These are phyloP conservation scores for Sinocyclocheilus maitianheensis DNA, from an alignment of 2,113 vertebrate genomes.

Conservation along the genomic window DNA sequence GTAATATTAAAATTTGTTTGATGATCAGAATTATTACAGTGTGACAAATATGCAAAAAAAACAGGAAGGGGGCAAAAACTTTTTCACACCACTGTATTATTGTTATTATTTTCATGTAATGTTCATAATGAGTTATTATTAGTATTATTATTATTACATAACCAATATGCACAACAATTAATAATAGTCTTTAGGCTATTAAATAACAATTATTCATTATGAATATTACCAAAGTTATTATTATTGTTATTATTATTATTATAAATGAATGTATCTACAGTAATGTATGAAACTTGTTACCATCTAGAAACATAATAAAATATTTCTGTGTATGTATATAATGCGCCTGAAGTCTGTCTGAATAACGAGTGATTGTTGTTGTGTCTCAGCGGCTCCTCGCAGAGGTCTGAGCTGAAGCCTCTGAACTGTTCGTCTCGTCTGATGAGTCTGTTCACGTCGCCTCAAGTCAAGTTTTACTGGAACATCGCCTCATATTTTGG, in stretches of 20 bases:
- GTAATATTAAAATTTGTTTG: too few relatives aligned
- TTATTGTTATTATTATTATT: neutral
- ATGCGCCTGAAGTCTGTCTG: neutral
- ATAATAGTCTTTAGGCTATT: neutral
- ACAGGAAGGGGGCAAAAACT: too few relatives aligned
- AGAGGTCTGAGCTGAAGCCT: conserved; percentile 52
- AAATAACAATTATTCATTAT: neutral
- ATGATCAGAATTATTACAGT: too few relatives aligned
- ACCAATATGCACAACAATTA: too few relatives aligned
- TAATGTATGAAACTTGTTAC: neutral
- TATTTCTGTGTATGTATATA: too few relatives aligned
- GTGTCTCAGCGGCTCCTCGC: conserved; percentile 42
- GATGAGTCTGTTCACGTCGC: conserved; percentile 78
- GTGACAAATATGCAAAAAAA: too few relatives aligned
- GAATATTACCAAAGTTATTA: neutral
- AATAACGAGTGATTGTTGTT: neutral
- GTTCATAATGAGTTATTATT: neutral
- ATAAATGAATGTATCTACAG: neutral
- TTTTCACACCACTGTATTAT: too few relatives aligned
- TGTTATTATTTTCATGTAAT: neutral
- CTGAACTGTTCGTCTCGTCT: conserved; percentile 67
- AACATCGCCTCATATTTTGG: conserved; percentile 89
- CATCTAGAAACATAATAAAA: neutral
- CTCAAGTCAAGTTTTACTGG: conserved; percentile 89
- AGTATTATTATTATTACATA: too few relatives aligned